Conservation (phyloP, 1,140 invertebrate genomes). For the Popillia japonica region DNA sequence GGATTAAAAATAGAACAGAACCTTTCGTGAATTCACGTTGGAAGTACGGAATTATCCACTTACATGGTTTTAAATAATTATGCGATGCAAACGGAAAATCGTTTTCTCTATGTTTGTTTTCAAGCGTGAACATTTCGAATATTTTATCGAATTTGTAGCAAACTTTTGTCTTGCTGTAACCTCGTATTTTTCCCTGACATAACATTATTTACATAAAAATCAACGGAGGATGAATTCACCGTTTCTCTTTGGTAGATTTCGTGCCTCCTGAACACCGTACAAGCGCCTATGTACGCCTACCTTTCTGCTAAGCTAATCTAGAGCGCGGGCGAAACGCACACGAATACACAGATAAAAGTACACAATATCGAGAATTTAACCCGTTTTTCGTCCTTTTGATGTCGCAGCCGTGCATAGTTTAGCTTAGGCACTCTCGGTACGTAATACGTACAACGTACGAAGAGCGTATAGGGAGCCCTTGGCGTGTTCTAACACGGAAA, state of each 20-base stretch:
- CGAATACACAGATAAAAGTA: constrained; percentile 30
- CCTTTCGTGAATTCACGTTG: background rate
- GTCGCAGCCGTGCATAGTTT: constrained; percentile 41
- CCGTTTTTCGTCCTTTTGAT: constrained; percentile 43
- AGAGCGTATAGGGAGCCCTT: constrained; percentile 36
- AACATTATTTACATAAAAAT: constrained; percentile 16
- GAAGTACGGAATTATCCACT: background rate
- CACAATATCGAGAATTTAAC: constrained; percentile 42
- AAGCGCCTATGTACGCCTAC: constrained; percentile 7
- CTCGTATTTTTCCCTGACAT: background rate
- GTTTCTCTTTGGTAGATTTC: constrained; percentile 9
- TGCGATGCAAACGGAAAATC: background rate
- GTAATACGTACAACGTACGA: background rate
- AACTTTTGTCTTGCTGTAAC: too few relatives aligned
- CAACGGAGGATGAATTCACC: background rate
- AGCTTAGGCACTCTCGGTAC: constrained; percentile 3
- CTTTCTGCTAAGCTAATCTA: background rate
- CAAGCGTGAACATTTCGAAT: too few relatives aligned
- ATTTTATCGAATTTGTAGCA: too few relatives aligned
- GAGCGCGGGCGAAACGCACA: background rate
- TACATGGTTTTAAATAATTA: background rate
- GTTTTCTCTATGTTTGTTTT: background rate
- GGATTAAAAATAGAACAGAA: background rate
- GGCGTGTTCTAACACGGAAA: constrained; percentile 35
- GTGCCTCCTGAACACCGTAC: background rate